Conservation (phyloP, 2,888 invertebrate species). For the Abscondita cerata region DNA sequence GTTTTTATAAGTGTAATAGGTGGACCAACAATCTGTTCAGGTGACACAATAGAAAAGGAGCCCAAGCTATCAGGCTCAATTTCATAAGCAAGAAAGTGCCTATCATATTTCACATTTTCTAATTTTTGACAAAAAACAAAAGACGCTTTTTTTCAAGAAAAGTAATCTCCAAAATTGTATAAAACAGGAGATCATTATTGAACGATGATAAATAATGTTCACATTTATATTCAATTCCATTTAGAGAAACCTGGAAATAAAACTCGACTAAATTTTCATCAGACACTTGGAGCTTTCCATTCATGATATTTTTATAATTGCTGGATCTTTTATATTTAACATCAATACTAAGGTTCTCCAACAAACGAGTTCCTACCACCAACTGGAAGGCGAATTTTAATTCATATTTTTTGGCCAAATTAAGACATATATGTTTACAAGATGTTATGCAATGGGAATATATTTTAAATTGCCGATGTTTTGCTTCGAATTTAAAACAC, state of each 20-base stretch:
- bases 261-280: too few species aligned
- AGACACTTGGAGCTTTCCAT: conserved; percentile 19
- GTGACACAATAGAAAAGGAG: conserved; percentile 18
- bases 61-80: conserved; percentile 14
- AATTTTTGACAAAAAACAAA: conserved; percentile 16
- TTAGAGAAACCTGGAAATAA: too few species aligned
- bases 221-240: conserved; percentile 22
- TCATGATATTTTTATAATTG: not conserved
- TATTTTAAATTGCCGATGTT: conserved; percentile 35
- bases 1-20: conserved; percentile 31
- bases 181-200: conserved; percentile 27
- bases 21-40: conserved; percentile 24
- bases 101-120: conserved; percentile 7
- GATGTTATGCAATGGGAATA: conserved; percentile 34
- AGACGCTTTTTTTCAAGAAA: conserved; percentile 13
- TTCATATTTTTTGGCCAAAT: conserved; percentile 41
- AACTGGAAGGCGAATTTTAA: conserved; percentile 39
- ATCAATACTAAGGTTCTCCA: too few species aligned
- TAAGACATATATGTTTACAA: conserved; percentile 41
- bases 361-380: not conserved
- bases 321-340: too few species aligned
- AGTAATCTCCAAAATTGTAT: conserved; percentile 28
- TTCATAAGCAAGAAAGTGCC: conserved; percentile 13
- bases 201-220: conserved; percentile 22
- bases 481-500: conserved; percentile 41